Evolutionary conservation across 2,113 vertebrate genomes (phyloP).

Genomic region (Pluvialis apricaria): DNA sequence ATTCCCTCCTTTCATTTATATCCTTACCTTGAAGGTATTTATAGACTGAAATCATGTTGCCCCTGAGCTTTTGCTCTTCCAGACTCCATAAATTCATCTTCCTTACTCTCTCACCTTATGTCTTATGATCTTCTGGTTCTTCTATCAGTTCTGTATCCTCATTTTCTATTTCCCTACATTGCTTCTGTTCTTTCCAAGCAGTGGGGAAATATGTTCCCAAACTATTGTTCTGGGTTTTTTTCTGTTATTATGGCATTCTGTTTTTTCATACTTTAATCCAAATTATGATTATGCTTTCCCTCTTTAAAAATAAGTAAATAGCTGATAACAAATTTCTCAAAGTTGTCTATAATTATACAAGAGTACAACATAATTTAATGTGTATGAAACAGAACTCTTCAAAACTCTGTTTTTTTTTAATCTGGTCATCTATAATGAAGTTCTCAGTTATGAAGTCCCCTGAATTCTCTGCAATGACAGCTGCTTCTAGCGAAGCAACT

Average conservation of each 20-base stretch:
- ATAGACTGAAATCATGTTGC: not conserved
- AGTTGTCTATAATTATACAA: not conserved
- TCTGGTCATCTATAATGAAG: not conserved
- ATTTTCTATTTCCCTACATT: not conserved
- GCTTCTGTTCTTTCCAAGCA: not conserved
- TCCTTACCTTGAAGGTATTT: not conserved
- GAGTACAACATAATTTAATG: not conserved
- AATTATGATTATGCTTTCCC: not conserved
- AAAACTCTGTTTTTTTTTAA: not conserved
- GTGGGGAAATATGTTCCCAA: not conserved
- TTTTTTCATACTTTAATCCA: not conserved
- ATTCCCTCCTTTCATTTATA: not conserved
- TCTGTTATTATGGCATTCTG: not conserved
- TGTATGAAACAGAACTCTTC: not conserved
- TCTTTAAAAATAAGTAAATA: not conserved
- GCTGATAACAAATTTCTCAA: not conserved
- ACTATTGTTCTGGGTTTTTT: not conserved
- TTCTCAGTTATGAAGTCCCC: not conserved
- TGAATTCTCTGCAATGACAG: not conserved
- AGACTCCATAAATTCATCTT: not conserved
- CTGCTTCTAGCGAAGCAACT: not conserved
- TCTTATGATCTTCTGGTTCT: not conserved
- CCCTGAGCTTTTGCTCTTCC: not conserved
- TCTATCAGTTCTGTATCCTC: not conserved
- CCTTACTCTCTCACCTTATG: not conserved